Evolutionary conservation across 2,888 invertebrate genomes (phyloP), one percentile per base, ranked within the genome.

Genomic region (Mesoligia furuncula): DNA sequence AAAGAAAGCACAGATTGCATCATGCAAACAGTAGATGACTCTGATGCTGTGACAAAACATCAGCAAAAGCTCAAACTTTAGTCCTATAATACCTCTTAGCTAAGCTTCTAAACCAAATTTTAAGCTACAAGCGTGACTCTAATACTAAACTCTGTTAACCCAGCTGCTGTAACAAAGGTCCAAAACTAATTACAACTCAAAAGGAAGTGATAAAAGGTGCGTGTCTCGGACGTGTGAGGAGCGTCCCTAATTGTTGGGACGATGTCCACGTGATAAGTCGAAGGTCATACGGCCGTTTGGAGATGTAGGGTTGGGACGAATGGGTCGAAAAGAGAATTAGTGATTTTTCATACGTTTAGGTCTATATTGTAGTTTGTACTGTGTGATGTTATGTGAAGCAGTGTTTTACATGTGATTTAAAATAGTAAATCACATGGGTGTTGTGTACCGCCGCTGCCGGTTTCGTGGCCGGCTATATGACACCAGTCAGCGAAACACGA

Each of bases 161-260:
- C 71, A 62, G 62, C 17, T 64, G 66, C 36, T 27, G 48, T 71
- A 57, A 64, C 31, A 85, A 81, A 71, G 73, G 73, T 82, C 48
- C 20, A 77, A 83, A 83, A 85, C 77, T 74, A 83, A 82, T 82
- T 77, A 85, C 57, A 69, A 61, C n/a, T 66, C 45, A 69, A 59
- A 74, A 85, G 78, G 77, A 85, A 82, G 57, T 74, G 20, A 68
- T 57, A 84, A 85, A 69, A 65, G 62, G 73, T 73, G n/a, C 65
- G 69, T 69, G 27, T 73, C 39, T 57, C 11, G 27, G n/a, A 57
- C 69, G 73, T 62, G 75, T 75, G 82, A 68, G 73, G 31, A 42
- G 74, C 65, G 64, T 68, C 13, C 45, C 8, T 75, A 82, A 85
- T 82, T 72, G 73, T n/a, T 51, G 11, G 68, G 39, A 51, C 77